Conservation (phyloP, 2,797 vertebrate genomes). For the Champsocephalus gunnari region DNA sequence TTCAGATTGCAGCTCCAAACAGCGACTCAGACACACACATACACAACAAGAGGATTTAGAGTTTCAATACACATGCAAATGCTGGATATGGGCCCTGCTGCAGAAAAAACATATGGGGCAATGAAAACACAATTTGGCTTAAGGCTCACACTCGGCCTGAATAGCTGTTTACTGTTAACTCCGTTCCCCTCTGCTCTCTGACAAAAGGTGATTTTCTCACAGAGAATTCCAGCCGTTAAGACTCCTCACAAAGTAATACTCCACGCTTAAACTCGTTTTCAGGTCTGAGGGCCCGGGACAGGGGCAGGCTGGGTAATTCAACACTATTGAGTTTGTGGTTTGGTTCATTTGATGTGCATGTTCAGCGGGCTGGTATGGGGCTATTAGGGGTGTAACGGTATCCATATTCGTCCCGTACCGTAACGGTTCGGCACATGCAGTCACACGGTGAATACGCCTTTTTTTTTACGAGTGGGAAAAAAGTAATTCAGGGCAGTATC, state of each 20-base stretch:
- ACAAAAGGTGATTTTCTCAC: constrained; percentile 35
- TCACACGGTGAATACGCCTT: too few relatives aligned
- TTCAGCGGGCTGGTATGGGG: not conserved
- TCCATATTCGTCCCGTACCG: too few relatives aligned
- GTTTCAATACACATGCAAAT: constrained; percentile 56
- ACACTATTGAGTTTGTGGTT: constrained; percentile 46
- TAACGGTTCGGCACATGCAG: too few relatives aligned
- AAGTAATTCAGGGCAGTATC: too few relatives aligned
- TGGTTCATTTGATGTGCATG: constrained; percentile 32
- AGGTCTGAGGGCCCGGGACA: not conserved
- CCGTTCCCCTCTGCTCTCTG: constrained; percentile 5
- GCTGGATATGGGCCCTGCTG: constrained; percentile 18
- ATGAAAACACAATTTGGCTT: constrained; percentile 60
- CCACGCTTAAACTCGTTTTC: constrained; percentile 34
- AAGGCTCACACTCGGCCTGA: constrained; percentile 44
- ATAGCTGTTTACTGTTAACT: constrained; percentile 30
- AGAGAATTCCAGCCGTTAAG: constrained; percentile 20
- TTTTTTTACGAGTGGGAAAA: too few relatives aligned
- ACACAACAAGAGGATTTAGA: constrained; percentile 61
- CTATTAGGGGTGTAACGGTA: too few relatives aligned
- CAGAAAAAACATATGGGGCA: constrained; percentile 55
- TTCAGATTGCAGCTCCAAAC: constrained; percentile 69
- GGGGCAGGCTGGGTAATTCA: constrained; percentile 43
- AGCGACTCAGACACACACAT: constrained; percentile 54
- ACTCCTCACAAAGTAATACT: constrained; percentile 21